Percentiles rank a stretch among this genome's conserved stretches.
Evolutionary conservation across 2,888 invertebrate species (phyloP).

Genomic region (Tenthredo livida): DNA sequence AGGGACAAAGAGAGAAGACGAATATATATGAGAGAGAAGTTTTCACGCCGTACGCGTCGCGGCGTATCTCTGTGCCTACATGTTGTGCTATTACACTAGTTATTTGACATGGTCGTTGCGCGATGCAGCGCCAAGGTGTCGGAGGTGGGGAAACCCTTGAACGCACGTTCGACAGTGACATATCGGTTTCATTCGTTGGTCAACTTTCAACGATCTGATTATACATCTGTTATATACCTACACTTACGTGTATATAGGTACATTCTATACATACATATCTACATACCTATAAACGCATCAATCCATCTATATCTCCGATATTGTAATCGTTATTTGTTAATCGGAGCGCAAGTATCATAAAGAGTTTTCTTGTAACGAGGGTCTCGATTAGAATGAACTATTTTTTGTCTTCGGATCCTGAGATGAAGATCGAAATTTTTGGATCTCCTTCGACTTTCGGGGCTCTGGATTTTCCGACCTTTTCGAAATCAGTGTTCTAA

Average conservation of each 20-base stretch:
- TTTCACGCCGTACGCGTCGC: conserved; percentile 10
- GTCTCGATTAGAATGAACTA: too few relatives aligned
- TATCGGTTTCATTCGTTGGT: conserved; percentile 16
- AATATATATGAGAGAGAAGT: neutral
- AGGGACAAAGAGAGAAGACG: conserved; percentile 25
- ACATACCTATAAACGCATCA: too few relatives aligned
- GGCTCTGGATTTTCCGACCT: too few relatives aligned
- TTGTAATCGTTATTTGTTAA: neutral
- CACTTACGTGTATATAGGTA: neutral
- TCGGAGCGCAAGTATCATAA: neutral
- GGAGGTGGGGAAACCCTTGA: conserved; percentile 21
- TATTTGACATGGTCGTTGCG: neutral
- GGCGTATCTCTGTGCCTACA: neutral
- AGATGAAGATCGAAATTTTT: too few relatives aligned
- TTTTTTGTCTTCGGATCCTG: too few relatives aligned
- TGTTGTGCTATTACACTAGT: neutral
- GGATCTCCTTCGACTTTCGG: too few relatives aligned
- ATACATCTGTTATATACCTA: neutral
- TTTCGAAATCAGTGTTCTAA: too few relatives aligned
- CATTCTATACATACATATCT: too few relatives aligned
- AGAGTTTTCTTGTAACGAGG: too few relatives aligned
- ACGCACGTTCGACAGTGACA: conserved; percentile 13
- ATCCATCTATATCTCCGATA: neutral
- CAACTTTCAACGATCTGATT: neutral
- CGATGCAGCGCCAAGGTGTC: conserved; percentile 12